phyloP scores from a whole-genome alignment of 1,140 invertebrate species.

The Heliconius nattereri region DNA sequence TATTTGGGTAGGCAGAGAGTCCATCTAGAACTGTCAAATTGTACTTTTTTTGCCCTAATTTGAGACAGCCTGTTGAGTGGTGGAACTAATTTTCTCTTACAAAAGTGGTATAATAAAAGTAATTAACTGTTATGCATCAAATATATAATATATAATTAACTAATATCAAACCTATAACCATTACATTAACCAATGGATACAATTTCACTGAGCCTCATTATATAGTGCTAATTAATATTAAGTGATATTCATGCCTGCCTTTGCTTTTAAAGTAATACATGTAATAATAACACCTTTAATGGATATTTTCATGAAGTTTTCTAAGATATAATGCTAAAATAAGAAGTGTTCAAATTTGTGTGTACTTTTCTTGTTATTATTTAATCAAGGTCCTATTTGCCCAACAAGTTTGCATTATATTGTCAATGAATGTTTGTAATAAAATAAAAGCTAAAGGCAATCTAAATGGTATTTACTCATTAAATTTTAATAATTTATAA shows the following conservation, averaged over 20 bases:
- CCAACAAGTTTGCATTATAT: neutral
- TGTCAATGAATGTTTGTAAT: neutral
- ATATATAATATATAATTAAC: too few relatives aligned
- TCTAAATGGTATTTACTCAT: neutral
- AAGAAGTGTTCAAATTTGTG: neutral
- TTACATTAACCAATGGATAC: too few relatives aligned
- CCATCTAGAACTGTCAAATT: too few relatives aligned
- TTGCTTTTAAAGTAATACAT: neutral
- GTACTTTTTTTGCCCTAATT: too few relatives aligned
- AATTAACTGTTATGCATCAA: too few relatives aligned
- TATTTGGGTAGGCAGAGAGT: too few relatives aligned
- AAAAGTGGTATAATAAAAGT: too few relatives aligned
- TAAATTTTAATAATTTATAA: neutral
- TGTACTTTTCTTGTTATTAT: neutral
- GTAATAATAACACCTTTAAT: neutral
- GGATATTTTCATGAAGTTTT: neutral
- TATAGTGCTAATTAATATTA: neutral
- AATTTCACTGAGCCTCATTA: neutral
- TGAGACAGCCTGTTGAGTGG: too few relatives aligned
- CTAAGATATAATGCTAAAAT: neutral
- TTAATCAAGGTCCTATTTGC: constrained; percentile 8
- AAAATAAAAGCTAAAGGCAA: neutral
- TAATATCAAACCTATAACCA: too few relatives aligned
- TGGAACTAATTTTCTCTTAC: too few relatives aligned
- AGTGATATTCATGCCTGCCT: neutral